Percentiles rank a stretch among this genome's conserved stretches.
phyloP scores from a whole-genome alignment of 35 echinoderm and acorn worm species.

The Patiria miniata region DNA sequence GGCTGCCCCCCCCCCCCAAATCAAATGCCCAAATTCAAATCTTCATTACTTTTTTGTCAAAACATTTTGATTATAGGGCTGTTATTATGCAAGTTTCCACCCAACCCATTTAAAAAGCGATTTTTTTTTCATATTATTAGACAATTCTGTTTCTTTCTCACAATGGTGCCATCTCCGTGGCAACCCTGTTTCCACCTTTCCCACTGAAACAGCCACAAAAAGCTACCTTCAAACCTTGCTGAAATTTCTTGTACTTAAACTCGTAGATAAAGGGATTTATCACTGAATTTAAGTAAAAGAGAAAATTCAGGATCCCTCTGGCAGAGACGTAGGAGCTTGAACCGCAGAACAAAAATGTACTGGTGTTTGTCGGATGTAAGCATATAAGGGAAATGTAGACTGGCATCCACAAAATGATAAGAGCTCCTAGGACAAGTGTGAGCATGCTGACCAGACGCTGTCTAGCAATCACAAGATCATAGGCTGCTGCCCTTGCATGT shows the following conservation, averaged over 20 bases:
- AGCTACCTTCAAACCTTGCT: not conserved
- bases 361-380: not conserved
- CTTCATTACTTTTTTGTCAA: too few species aligned
- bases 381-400: not conserved
- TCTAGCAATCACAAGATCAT: not conserved
- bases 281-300: conserved; percentile 10
- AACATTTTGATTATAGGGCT: too few species aligned
- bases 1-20: too few species aligned
- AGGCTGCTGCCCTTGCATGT: not conserved
- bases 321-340: not conserved
- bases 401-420: not conserved
- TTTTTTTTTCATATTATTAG: too few species aligned
- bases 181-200: not conserved
- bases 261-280: conserved; percentile 8
- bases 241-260: conserved; percentile 22
- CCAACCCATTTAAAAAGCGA: too few species aligned
- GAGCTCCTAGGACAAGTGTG: not conserved
- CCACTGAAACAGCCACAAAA: not conserved
- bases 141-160: too few species aligned
- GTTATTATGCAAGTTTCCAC: too few species aligned
- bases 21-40: too few species aligned
- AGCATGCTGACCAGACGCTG: not conserved
- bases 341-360: not conserved
- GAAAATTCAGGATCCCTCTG: not conserved
- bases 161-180: too few species aligned